Conservation (phyloP, 2,888 invertebrate genomes). For the Synergus japonicus region DNA sequence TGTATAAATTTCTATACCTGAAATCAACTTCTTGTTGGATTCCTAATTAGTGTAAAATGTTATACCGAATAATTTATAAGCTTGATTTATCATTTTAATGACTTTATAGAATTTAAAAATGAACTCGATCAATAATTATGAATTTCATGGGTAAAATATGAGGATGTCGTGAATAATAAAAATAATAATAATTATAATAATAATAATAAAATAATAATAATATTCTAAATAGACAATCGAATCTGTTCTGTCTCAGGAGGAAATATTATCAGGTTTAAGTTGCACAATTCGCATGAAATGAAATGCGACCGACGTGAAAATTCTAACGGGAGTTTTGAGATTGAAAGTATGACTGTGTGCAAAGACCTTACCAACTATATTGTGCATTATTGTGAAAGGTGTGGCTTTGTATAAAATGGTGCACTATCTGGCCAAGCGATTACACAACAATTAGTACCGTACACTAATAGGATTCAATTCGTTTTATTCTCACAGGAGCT, state of each 20-base stretch:
- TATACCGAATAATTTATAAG: too few species aligned
- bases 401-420: constrained; percentile 53
- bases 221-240: constrained; percentile 33
- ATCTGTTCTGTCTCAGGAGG: constrained; percentile 28
- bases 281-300: constrained; percentile 42
- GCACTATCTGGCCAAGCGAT: constrained; percentile 56
- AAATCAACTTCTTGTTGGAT: too few species aligned
- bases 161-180: not conserved
- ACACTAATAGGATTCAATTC: constrained; percentile 32
- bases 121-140: not conserved
- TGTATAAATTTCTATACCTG: not conserved
- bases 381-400: constrained; percentile 58
- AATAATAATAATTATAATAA: too few species aligned
- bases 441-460: constrained; percentile 57
- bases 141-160: not conserved
- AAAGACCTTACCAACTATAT: constrained; percentile 27
- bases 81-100: too few species aligned
- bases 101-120: not conserved
- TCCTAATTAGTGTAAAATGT: too few species aligned
- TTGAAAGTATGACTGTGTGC: constrained; percentile 31
- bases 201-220: constrained; percentile 38
- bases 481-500: not conserved
- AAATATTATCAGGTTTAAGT: constrained; percentile 31
- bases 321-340: constrained; percentile 39
- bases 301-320: constrained; percentile 37